Conservation (phyloP, 2,888 invertebrate species). For the Metallyticus violacea region DNA sequence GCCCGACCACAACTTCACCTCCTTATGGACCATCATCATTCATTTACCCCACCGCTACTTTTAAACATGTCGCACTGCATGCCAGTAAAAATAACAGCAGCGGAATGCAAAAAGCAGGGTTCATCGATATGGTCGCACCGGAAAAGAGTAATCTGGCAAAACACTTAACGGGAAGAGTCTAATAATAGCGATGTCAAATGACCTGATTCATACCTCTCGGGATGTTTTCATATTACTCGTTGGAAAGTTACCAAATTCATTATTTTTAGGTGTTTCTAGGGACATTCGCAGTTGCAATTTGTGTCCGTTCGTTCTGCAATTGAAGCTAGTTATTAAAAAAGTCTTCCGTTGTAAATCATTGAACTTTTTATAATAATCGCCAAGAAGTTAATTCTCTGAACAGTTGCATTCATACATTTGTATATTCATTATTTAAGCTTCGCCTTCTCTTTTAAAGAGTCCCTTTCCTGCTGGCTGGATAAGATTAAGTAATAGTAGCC, state of each 20-base stretch:
- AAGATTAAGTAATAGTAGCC: too few relatives aligned
- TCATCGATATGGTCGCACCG: background rate
- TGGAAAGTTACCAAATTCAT: background rate
- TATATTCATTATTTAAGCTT: too few relatives aligned
- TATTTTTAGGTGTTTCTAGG: background rate
- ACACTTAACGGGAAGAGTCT: background rate
- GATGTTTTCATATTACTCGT: background rate
- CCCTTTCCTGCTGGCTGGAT: too few relatives aligned
- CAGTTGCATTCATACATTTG: too few relatives aligned
- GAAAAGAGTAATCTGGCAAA: background rate
- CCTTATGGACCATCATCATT: conserved; percentile 6
- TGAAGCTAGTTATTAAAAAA: too few relatives aligned
- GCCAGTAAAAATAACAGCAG: conserved; percentile 20
- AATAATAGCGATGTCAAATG: background rate
- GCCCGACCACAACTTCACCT: background rate
- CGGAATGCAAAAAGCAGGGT: background rate
- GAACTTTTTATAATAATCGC: too few relatives aligned
- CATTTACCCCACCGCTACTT: conserved; percentile 23
- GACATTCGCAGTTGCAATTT: background rate
- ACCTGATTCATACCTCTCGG: background rate
- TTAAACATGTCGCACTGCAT: conserved; percentile 25
- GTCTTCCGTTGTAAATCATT: too few relatives aligned
- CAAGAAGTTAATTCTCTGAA: too few relatives aligned
- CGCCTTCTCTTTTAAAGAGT: too few relatives aligned
- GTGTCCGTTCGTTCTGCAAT: background rate